These are phyloP conservation scores for Callopanchax toddi DNA, from an alignment of 2,113 vertebrate genomes.

Conservation along the genomic window DNA sequence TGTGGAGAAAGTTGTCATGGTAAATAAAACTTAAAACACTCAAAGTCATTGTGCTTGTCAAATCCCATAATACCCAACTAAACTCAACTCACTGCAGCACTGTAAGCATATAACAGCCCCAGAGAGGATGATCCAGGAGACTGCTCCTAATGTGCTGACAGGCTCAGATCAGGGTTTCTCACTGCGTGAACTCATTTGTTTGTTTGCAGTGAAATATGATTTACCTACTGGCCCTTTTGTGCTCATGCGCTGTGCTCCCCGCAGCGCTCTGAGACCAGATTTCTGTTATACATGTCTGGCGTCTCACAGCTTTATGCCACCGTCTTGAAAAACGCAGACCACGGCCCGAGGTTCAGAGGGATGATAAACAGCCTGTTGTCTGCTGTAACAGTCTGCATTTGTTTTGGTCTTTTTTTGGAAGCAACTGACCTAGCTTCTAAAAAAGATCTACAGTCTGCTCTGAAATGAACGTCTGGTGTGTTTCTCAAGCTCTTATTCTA, in stretches of 20 bases:
- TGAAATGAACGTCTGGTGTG: conserved; percentile 8
- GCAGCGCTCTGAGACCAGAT: conserved; percentile 26
- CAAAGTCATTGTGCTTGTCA: conserved; percentile 30
- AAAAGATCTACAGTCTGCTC: conserved; percentile 21
- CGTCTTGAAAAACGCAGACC: conserved; percentile 22
- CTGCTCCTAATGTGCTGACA: conserved; percentile 7
- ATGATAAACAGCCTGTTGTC: conserved; percentile 58
- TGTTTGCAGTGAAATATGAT: conserved; percentile 32
- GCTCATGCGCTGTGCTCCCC: conserved; percentile 22
- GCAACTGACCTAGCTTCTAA: conserved; percentile 20
- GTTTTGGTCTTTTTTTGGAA: conserved; percentile 51
- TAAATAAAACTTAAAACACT: conserved; percentile 29
- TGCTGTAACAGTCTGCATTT: conserved; percentile 41
- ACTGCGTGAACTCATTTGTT: conserved; percentile 13
- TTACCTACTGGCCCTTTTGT: conserved; percentile 14
- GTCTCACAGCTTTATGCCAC: conserved; percentile 21
- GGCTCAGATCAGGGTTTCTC: background rate
- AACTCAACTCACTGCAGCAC: conserved; percentile 22
- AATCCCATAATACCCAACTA: conserved; percentile 36
- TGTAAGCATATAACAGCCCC: conserved; percentile 10
- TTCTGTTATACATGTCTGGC: conserved; percentile 4
- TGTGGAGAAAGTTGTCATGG: conserved; percentile 20
- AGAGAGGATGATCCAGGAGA: conserved; percentile 4
- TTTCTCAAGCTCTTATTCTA: conserved; percentile 28
- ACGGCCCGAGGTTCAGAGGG: conserved; percentile 17